Conservation (phyloP, 2,888 invertebrate species). For the Hanleya hanleyi region DNA sequence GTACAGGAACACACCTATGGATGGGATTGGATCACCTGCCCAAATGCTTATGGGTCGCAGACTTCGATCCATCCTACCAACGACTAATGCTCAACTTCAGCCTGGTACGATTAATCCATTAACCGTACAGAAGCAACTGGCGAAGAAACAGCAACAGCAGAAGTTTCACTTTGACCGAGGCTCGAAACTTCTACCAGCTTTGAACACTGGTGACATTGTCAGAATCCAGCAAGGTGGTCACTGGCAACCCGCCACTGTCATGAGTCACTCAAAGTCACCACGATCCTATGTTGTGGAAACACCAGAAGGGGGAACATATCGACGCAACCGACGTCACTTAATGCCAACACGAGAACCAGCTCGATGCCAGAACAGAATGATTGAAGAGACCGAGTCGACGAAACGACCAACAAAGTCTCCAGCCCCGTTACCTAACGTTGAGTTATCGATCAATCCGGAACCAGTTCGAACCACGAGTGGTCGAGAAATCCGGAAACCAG, state of each 20-base stretch:
- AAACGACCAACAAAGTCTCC: too few species aligned
- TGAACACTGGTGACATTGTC: neutral
- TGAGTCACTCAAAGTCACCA: neutral
- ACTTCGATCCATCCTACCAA: slow-evolving; percentile 5
- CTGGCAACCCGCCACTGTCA: neutral
- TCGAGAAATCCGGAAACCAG: too few species aligned
- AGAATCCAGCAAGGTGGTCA: neutral
- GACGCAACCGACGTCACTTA: neutral
- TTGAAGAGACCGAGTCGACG: too few species aligned
- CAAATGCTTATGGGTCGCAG: slow-evolving; percentile 18
- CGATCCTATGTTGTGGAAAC: too few species aligned
- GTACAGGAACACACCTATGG: slow-evolving; percentile 10
- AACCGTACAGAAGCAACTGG: neutral
- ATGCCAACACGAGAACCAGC: too few species aligned
- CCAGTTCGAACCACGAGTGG: too few species aligned
- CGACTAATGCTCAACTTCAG: neutral
- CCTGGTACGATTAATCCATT: neutral
- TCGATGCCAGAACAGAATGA: too few species aligned
- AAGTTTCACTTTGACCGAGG: slow-evolving; percentile 1
- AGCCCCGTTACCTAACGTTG: too few species aligned
- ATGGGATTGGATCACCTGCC: slow-evolving; percentile 11
- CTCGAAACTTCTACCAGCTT: neutral
- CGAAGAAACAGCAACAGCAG: neutral
- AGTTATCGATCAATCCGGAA: too few species aligned
- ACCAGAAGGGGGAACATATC: too few species aligned